Evolutionary conservation across 2,113 vertebrate genomes (phyloP).

Genomic region (Myrmecophaga tridactyla): DNA sequence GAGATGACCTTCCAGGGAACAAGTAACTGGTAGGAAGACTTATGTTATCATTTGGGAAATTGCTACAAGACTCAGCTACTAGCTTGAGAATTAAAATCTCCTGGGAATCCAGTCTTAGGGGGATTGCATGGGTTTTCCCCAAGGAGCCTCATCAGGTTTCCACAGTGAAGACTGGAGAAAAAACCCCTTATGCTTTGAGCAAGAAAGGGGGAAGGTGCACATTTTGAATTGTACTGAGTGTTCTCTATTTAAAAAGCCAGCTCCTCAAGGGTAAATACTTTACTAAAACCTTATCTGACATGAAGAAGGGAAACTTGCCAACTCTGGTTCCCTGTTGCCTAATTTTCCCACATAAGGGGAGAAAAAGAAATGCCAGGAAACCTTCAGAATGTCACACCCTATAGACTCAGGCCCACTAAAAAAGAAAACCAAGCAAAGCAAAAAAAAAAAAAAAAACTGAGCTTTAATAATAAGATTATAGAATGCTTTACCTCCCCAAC

Average conservation of each 20-base stretch:
- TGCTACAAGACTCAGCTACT: no score
- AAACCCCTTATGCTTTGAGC: rapidly evolving
- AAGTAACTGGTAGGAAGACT: no score
- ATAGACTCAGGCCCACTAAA: background rate
- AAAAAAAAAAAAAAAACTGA: background rate
- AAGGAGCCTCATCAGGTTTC: background rate
- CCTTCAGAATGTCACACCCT: background rate
- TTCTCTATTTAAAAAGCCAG: background rate
- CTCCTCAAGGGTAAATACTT: rapidly evolving
- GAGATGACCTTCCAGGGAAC: background rate
- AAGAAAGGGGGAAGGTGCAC: rapidly evolving
- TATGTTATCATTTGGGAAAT: no score
- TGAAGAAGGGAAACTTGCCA: no score
- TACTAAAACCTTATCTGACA: no score
- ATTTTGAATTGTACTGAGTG: rapidly evolving
- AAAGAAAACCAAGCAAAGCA: no score
- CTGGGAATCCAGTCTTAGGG: no score
- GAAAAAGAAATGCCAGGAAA: no score
- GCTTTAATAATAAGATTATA: no score
- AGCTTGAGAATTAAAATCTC: background rate
- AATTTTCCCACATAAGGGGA: background rate
- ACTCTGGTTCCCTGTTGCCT: background rate
- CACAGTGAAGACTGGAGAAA: no score
- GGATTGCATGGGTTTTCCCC: background rate
- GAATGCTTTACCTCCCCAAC: rapidly evolving